phyloP scores from a whole-genome alignment of 2,888 invertebrate genomes.

The Gastrophysa polygoni region DNA sequence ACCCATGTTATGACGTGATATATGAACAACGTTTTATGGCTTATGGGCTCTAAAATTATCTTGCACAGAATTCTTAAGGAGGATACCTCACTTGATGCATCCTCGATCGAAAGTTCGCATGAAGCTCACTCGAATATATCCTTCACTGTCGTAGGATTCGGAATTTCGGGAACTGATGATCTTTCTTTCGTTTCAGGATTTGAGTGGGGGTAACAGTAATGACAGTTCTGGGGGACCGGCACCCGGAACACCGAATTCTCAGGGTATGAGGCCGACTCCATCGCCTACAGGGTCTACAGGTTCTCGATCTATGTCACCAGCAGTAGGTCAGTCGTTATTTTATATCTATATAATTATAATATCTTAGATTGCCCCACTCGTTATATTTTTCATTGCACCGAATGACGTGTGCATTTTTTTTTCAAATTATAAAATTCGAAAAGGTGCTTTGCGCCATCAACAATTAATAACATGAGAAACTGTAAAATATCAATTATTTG shows the following conservation, averaged over 20 bases:
- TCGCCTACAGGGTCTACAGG: slow-evolving; percentile 93
- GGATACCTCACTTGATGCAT: not conserved
- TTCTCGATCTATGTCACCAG: slow-evolving; percentile 97
- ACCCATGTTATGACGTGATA: not conserved
- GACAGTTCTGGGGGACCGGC: slow-evolving; percentile 71
- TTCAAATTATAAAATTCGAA: too few relatives aligned
- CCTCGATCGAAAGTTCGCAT: too few relatives aligned
- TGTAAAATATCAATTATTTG: too few relatives aligned
- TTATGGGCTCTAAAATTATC: not conserved
- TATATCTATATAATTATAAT: not conserved
- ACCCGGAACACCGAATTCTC: slow-evolving; percentile 72
- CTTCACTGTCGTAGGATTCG: too few relatives aligned
- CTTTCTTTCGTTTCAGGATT: slow-evolving; percentile 66
- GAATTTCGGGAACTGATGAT: not conserved
- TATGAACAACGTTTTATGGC: not conserved
- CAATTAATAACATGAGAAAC: too few relatives aligned
- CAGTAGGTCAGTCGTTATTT: slow-evolving; percentile 76
- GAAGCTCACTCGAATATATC: too few relatives aligned
- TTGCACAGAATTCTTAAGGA: not conserved
- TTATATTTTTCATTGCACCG: too few relatives aligned
- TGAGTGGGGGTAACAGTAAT: slow-evolving; percentile 72
- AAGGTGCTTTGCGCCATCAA: too few relatives aligned
- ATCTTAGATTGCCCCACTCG: too few relatives aligned
- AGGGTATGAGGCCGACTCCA: slow-evolving; percentile 88
- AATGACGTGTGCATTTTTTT: too few relatives aligned